A percentile compares a stretch with the other conserved stretches of the same genome.
phyloP scores from a whole-genome alignment of 2,113 vertebrate species.

The Charina bottae region DNA sequence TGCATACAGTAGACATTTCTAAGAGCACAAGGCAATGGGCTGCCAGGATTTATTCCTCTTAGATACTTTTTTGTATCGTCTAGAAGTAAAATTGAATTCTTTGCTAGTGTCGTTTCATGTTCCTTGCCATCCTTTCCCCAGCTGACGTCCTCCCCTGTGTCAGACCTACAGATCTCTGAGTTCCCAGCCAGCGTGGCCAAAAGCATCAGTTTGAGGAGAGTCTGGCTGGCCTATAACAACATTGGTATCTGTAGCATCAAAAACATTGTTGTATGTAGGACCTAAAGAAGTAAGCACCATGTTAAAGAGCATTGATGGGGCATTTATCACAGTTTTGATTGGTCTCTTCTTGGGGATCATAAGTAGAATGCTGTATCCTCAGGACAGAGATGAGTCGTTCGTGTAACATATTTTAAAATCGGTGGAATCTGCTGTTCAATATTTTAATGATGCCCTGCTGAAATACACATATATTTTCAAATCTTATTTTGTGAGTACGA shows the following conservation, averaged over 20 bases:
- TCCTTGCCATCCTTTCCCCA: background rate
- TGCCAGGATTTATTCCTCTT: slow-evolving; percentile 39
- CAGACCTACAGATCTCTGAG: background rate
- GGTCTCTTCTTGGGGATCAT: background rate
- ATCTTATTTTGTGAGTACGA: slow-evolving; percentile 50
- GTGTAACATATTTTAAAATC: slow-evolving; percentile 33
- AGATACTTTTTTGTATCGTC: slow-evolving; percentile 45
- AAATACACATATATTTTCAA: slow-evolving; percentile 33
- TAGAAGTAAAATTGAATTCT: background rate
- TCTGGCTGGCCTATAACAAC: background rate
- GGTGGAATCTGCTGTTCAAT: background rate
- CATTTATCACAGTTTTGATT: background rate
- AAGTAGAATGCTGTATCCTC: background rate
- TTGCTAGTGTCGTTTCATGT: background rate
- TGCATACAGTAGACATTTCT: slow-evolving; percentile 48
- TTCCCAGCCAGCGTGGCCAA: background rate
- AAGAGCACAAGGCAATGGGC: slow-evolving; percentile 36
- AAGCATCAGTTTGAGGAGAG: background rate
- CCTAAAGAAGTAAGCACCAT: background rate
- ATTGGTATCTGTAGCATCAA: background rate
- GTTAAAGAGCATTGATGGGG: background rate
- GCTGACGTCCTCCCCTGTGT: background rate
- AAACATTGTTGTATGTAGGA: background rate
- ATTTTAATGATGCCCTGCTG: slow-evolving; percentile 49
- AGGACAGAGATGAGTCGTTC: background rate